These are phyloP conservation scores for Apeltes quadracus DNA, from an alignment of 2,113 vertebrate genomes.

Conservation along the genomic window DNA sequence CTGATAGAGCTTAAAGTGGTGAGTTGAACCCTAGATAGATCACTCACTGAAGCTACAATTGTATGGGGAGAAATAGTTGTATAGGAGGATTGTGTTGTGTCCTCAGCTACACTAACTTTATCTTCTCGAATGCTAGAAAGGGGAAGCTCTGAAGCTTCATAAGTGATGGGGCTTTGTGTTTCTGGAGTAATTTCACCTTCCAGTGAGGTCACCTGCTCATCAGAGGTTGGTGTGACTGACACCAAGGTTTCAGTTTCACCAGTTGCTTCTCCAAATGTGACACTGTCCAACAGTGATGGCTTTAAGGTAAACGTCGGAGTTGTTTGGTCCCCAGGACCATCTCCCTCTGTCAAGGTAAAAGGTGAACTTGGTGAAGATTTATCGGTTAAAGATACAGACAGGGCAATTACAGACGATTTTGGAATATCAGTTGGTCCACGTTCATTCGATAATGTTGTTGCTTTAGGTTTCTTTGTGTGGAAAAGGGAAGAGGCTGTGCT, in stretches of 20 bases:
- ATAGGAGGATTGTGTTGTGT: constrained; percentile 20
- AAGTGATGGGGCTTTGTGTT: constrained; percentile 4
- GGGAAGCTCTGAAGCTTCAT: constrained; percentile 20
- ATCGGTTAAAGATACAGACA: constrained; percentile 14
- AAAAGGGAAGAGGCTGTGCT: constrained; percentile 26
- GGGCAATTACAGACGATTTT: constrained; percentile 19
- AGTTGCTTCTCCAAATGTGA: constrained; percentile 63
- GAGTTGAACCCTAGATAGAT: constrained; percentile 27
- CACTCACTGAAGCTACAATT: constrained; percentile 11
- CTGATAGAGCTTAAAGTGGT: constrained; percentile 41
- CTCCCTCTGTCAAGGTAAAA: constrained; percentile 31
- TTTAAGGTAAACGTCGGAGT: constrained; percentile 20
- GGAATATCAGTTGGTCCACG: constrained; percentile 24
- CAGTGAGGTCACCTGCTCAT: constrained; percentile 42
- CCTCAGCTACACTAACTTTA: constrained; percentile 18
- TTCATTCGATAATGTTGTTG: constrained; percentile 13
- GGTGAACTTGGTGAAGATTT: constrained; percentile 17
- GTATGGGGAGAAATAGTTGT: constrained; percentile 6
- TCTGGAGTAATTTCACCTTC: constrained; percentile 18
- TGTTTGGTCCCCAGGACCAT: constrained; percentile 34
- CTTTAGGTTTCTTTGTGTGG: constrained; percentile 48
- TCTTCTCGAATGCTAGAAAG: constrained; percentile 9
- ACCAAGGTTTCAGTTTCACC: constrained; percentile 61
- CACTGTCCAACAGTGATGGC: constrained; percentile 15
- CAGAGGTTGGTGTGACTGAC: constrained; percentile 46